A percentile compares a stretch with the other conserved stretches of the same genome.
Conservation (phyloP, 2,888 invertebrate species). For the Lumbricus terrestris region DNA sequence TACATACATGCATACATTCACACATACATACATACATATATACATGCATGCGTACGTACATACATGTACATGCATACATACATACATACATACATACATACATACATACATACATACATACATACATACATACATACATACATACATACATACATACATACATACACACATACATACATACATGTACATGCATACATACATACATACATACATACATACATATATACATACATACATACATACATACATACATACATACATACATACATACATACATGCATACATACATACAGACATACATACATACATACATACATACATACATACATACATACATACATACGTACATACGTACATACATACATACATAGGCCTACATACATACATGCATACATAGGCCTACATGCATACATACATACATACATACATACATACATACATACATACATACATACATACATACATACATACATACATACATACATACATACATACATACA, state of each 20-base stretch:
- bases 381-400: not conserved
- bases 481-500: not conserved
- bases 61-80: too few relatives aligned
- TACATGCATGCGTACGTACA: too few relatives aligned
- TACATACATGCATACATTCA: not conserved
- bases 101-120: not conserved
- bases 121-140: not conserved
- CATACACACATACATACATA: not conserved
- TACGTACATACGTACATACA: not conserved
- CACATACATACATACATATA: not conserved
- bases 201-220: not conserved
- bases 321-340: not conserved
- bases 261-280: not conserved
- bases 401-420: not conserved
- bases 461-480: not conserved
- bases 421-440: not conserved
- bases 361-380: not conserved
- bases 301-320: not conserved
- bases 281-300: not conserved
- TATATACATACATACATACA: not conserved
- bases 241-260: not conserved
- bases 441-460: not conserved
- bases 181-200: not conserved
- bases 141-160: not conserved
- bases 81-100: not conserved